Conservation (phyloP, 2,797 vertebrate genomes). For the Microctenopoma steveboyesi region DNA sequence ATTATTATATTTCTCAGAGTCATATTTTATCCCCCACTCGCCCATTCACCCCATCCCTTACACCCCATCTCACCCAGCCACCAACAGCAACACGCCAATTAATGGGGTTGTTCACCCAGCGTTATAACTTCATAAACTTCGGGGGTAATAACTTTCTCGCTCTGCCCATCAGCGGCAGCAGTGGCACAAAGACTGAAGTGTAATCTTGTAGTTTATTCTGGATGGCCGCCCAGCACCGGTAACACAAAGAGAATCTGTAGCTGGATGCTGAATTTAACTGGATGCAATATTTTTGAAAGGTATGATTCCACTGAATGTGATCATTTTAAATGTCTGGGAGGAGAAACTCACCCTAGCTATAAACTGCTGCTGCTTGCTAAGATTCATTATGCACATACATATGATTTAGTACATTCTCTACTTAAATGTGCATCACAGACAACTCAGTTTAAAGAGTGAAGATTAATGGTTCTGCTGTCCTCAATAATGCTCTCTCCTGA, state of each 20-base stretch:
- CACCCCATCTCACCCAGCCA: slow-evolving; percentile 63
- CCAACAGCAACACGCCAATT: slow-evolving; percentile 74
- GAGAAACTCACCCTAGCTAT: slow-evolving; percentile 1
- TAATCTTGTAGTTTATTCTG: slow-evolving; percentile 84
- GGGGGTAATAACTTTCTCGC: slow-evolving; percentile 76
- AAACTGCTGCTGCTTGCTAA: slow-evolving; percentile 3
- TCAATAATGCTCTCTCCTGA: not conserved
- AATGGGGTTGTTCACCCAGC: slow-evolving; percentile 72
- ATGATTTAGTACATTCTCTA: not conserved
- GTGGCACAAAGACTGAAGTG: slow-evolving; percentile 73
- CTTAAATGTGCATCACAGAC: slow-evolving; percentile 1
- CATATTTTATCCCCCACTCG: slow-evolving; percentile 67
- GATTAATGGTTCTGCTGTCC: not conserved
- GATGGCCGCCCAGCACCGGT: slow-evolving; percentile 74
- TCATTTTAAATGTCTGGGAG: slow-evolving; percentile 35
- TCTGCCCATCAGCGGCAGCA: slow-evolving; percentile 59
- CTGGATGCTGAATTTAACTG: slow-evolving; percentile 25
- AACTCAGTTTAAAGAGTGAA: not conserved
- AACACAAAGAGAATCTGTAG: slow-evolving; percentile 63
- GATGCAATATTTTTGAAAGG: slow-evolving; percentile 37
- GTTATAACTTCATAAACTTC: slow-evolving; percentile 83
- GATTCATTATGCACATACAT: slow-evolving; percentile 10
- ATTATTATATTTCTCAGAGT: slow-evolving; percentile 74
- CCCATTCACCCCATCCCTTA: slow-evolving; percentile 12
- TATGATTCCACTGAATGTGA: not conserved